Evolutionary conservation across 2,888 invertebrate genomes (phyloP), one percentile per base, ranked within the genome.

Genomic region (Parnassius orleans): DNA sequence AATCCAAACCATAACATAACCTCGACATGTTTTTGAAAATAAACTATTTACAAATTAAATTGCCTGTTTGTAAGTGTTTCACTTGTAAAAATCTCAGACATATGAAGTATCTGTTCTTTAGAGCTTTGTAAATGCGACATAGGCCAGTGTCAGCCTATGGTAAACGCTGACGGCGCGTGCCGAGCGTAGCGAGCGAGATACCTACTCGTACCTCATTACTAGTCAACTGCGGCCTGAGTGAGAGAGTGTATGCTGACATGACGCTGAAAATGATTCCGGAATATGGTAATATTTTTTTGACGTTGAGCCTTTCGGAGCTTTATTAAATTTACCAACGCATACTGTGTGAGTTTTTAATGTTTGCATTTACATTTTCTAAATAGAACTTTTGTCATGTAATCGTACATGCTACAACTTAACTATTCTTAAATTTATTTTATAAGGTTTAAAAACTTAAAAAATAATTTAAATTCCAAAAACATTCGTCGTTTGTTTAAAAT

Each of bases 131-230:
- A 62, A 62, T 61, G 46, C 56, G 51, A 51, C 57, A 55, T 44
- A 54, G 50, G 43, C 53, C 15, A 44, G 46, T 52, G 59, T 55
- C 51, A 44, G 46, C 44, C 19, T 46, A 44, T 46, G 60, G 55
- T 54, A 60, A 60, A 54, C 54, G 60, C 59, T 53, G 55, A 56
- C 56, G 52, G 46, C 48, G 46, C 48, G 59, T 54, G 46, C 33
- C 50, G 33, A 12, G 47, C 46, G 53, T 47, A 41, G 43, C 24
- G 19, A n/a, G 15, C 19, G 47, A 24, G 19, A 58, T 63, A 12
- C 55, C 63, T 63, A 59, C n/a, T n/a, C n/a, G n/a, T n/a, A n/a
- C 56, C 59, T 63, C 59, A 63, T 63, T 63, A 63, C 59, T 50
- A 63, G 52, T 59, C 55, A 59, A 59, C 63, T 55, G 19, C 63